Evolutionary conservation across 2,888 invertebrate species (phyloP), one percentile per base, ranked within the genome.

Genomic region (Hydroisotoma schaefferi): DNA sequence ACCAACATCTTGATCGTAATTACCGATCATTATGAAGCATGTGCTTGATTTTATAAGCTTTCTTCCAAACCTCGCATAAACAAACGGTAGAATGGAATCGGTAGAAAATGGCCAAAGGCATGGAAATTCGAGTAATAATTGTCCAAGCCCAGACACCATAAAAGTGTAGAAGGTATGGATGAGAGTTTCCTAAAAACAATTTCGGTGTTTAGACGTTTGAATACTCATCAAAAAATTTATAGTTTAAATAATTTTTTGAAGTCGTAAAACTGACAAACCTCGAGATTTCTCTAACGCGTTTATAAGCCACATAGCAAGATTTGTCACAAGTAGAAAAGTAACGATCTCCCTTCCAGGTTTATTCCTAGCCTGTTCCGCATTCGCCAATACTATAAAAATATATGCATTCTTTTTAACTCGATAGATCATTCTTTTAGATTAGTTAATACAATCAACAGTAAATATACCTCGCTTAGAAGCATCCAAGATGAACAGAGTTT

Each of bases 21-120:
- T 40, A 40, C 40, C 20, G 15, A 5, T 40, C 40, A 4, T 40
- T 15, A 15, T 40, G 40, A 10, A 20, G 20, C n/a, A 4, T 10
- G n/a, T 20, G 5, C 75, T 91, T 91, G 75, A 90, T 87, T 79
- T 94, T 94, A 77, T 94, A 95, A 6, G 94, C 92, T 71, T 89
- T 83, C 78, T 94, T 94, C 95, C 94, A 95, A 74, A 95, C 92
- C 78, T 94, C 94, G 77, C 94, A 94, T 60, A 95, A 81, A 76
- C 94, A 94, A 1, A 95, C 94, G 0, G 94, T 93, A 44, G 93
- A 93, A 76, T 94, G 94, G 78, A 94, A 94, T 62, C 94, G 83
- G 69, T 78, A 80, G 69, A 79, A 80, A 38, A 80, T 79, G 10
- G 77, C 77, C 27, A 80, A 68, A 1, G 80, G 80, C 58, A 77